Percentiles rank a stretch among this genome's conserved stretches.
These are phyloP conservation scores for Epirrita christyi DNA, from an alignment of 2,888 invertebrate species.

Conservation along the genomic window DNA sequence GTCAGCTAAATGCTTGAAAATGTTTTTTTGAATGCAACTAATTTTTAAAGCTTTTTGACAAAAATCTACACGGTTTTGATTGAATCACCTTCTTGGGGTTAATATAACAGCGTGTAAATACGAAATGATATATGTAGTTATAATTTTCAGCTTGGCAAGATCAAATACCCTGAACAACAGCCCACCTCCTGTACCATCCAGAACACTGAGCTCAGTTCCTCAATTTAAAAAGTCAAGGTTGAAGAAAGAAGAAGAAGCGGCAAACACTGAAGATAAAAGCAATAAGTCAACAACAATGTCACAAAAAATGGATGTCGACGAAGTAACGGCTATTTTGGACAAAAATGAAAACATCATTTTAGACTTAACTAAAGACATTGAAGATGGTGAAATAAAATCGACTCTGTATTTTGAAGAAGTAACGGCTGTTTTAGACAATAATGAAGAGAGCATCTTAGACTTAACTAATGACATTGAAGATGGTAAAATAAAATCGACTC, in stretches of 20 bases:
- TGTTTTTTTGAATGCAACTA: too few relatives aligned
- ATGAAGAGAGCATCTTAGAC: conserved; percentile 1
- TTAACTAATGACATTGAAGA: conserved; percentile 11
- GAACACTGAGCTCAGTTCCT: neutral
- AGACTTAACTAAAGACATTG: neutral
- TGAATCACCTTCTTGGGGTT: too few relatives aligned
- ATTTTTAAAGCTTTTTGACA: too few relatives aligned
- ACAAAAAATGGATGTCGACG: too few relatives aligned
- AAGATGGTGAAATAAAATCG: neutral
- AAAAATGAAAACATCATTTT: too few relatives aligned
- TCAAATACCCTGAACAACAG: neutral
- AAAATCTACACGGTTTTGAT: too few relatives aligned
- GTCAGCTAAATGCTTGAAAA: too few relatives aligned
- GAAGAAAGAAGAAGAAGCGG: conserved; percentile 1
- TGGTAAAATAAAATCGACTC: neutral
- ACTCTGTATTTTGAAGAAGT: neutral
- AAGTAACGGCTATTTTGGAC: too few relatives aligned
- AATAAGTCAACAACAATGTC: neutral
- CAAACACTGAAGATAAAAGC: neutral
- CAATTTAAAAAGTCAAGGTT: neutral
- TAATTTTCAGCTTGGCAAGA: conserved; percentile 7
- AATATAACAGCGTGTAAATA: too few relatives aligned
- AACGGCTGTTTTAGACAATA: neutral
- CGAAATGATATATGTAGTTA: neutral
- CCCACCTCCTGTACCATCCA: too few relatives aligned